Percentiles rank a stretch among this genome's conserved stretches.
Conservation (phyloP, 2,888 invertebrate species). For the Apodemia zela region DNA sequence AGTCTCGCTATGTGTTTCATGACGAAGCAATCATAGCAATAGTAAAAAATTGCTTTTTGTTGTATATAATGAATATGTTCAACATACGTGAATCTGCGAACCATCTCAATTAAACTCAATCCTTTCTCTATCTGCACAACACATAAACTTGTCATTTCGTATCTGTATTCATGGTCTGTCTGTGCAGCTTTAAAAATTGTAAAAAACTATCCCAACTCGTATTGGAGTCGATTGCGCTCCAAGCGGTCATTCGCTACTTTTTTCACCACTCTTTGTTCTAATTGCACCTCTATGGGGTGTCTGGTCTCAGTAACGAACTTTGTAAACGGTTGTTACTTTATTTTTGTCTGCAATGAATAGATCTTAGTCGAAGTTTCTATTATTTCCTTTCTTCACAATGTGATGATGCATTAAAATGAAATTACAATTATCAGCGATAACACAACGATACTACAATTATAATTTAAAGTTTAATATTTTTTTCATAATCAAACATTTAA, state of each 20-base stretch:
- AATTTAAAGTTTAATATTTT: too few species aligned
- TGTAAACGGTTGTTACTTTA: slow-evolving; percentile 37
- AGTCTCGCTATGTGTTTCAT: too few species aligned
- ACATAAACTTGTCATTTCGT: slow-evolving; percentile 28
- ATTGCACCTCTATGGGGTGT: slow-evolving; percentile 50
- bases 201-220: slow-evolving; percentile 34
- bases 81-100: not conserved
- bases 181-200: slow-evolving; percentile 31
- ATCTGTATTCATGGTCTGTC: slow-evolving; percentile 31
- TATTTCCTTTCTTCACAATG: not conserved
- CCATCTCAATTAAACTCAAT: slow-evolving; percentile 19
- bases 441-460: too few species aligned
- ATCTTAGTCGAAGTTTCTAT: slow-evolving; percentile 21
- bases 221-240: slow-evolving; percentile 47
- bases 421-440: too few species aligned
- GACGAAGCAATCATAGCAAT: too few species aligned
- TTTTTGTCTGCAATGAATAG: slow-evolving; percentile 29
- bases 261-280: slow-evolving; percentile 49
- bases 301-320: slow-evolving; percentile 44
- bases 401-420: not conserved
- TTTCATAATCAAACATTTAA: too few species aligned
- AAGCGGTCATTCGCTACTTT: slow-evolving; percentile 45
- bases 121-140: slow-evolving; percentile 13
- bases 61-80: too few species aligned
- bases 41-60: too few species aligned